Base-by-base conservation (phyloP, 2,797 vertebrate species). In the Hippocampus kuda region DNA sequence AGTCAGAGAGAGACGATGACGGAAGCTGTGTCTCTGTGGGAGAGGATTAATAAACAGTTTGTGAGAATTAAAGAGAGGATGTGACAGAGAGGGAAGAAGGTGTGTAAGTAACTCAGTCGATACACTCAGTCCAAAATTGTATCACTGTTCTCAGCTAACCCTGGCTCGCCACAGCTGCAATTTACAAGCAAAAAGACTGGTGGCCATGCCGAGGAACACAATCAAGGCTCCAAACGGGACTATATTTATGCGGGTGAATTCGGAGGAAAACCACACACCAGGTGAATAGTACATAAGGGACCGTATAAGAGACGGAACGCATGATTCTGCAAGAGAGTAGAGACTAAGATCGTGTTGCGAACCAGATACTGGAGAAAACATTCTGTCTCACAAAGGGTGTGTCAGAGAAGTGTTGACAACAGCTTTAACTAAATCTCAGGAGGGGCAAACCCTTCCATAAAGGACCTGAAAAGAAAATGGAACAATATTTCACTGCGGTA, bases 1-100 rank as follows among this genome's bases (percentile, higher is more conserved):
- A 72, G 75, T 79, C 46, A 66, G 76, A 67, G 79, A 84, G 75
- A n/a, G 79, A 80, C 81, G 79, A 85, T 79, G 87, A 85, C 78
- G 70, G 77, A 72, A 72, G 72, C 60, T 0, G 69, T 4, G 56
- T 73, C 83, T 76, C 79, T 69, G 79, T 76, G 72, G 82, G 82
- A 68, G 41, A 48, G 76, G 78, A 77, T 79, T 72, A 74, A 83
- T 84, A 81, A 83, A 81, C 70, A 82, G 79, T 77, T 70, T 74
- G 75, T 73, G 69, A 66, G 69, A 53, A 68, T 16, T 44, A 44
- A 60, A 26, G 48, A 42, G 20, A 66, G 68, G 16, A 15, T 67
- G 67, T 62, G 44, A 59, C 3, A 44, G 66, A 66, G 72, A 13
- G 68, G 20, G 57, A 66, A 68, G 67, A 66, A 68, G 67, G 72